Evolutionary conservation across 2,113 vertebrate genomes (phyloP).

Genomic region (Mesitornis unicolor): DNA sequence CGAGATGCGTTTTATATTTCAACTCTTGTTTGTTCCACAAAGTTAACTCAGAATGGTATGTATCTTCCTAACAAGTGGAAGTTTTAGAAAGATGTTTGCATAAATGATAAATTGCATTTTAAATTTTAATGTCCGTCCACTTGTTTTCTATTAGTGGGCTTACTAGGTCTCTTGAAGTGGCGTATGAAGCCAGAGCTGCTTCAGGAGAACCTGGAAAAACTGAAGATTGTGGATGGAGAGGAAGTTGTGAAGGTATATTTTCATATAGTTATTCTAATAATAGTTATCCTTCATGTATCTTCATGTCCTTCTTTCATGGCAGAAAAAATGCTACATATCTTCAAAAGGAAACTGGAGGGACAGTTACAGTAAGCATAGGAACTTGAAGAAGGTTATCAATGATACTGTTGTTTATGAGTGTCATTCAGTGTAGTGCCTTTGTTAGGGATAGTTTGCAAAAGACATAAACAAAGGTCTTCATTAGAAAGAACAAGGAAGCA

Average conservation of each 20-base stretch:
- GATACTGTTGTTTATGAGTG: neutral
- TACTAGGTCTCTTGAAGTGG: slow-evolving; percentile 95
- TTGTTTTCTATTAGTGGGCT: slow-evolving; percentile 78
- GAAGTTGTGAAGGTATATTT: slow-evolving; percentile 92
- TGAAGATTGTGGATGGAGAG: slow-evolving; percentile 96
- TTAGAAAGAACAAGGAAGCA: neutral
- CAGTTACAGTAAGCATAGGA: neutral
- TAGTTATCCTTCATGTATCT: neutral
- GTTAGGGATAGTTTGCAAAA: neutral
- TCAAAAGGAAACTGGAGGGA: neutral
- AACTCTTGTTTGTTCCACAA: slow-evolving; percentile 96
- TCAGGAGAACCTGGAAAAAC: slow-evolving; percentile 89
- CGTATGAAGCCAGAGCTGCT: slow-evolving; percentile 90
- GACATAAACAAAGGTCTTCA: neutral
- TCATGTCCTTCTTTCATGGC: neutral
- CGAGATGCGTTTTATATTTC: slow-evolving; percentile 90
- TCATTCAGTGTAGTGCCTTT: neutral
- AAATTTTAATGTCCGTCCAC: neutral
- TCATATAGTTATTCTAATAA: neutral
- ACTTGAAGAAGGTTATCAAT: neutral
- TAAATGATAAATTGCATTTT: neutral
- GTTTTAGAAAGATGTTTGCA: neutral
- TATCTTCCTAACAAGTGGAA: neutral
- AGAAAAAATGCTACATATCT: neutral
- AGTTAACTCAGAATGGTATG: slow-evolving; percentile 96